These are phyloP conservation scores for Phyllotreta cruciferae DNA, from an alignment of 2,888 invertebrate species.

Conservation along the genomic window DNA sequence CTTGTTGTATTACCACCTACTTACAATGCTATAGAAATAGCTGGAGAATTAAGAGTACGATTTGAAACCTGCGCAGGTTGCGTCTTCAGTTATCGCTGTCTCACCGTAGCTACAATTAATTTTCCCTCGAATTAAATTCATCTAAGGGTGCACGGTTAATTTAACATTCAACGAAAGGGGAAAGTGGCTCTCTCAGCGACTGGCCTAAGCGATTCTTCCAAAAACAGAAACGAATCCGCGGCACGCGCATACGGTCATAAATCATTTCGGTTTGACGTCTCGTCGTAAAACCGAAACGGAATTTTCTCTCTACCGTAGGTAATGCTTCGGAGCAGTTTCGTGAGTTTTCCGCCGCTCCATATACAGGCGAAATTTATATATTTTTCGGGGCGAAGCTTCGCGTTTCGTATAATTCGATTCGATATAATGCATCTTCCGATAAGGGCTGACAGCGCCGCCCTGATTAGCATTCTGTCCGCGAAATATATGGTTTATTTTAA, in stretches of 20 bases:
- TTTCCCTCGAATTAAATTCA: too few relatives aligned
- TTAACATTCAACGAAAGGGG: too few relatives aligned
- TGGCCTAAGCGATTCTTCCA: constrained; percentile 16
- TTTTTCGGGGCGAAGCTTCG: constrained; percentile 2
- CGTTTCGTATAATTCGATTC: constrained; percentile 24
- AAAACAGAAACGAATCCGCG: constrained; percentile 42
- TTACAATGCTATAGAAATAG: too few relatives aligned
- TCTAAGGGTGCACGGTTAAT: too few relatives aligned
- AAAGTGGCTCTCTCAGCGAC: neutral
- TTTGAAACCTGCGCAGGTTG: too few relatives aligned
- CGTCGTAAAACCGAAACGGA: constrained; percentile 52
- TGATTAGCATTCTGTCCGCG: neutral
- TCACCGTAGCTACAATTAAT: too few relatives aligned
- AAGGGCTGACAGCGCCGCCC: neutral
- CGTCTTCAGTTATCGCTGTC: too few relatives aligned
- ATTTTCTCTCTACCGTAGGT: constrained; percentile 45
- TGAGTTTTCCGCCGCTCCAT: constrained; percentile 37
- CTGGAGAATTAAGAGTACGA: too few relatives aligned
- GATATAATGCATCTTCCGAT: constrained; percentile 17
- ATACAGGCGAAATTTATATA: constrained; percentile 22
- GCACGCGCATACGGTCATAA: constrained; percentile 49
- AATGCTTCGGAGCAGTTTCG: constrained; percentile 46
- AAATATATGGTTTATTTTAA: too few relatives aligned
- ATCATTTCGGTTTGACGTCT: constrained; percentile 50
- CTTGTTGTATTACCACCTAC: too few relatives aligned